Evolutionary conservation across 1,140 invertebrate genomes (phyloP).

Genomic region (Conus betulinus): DNA sequence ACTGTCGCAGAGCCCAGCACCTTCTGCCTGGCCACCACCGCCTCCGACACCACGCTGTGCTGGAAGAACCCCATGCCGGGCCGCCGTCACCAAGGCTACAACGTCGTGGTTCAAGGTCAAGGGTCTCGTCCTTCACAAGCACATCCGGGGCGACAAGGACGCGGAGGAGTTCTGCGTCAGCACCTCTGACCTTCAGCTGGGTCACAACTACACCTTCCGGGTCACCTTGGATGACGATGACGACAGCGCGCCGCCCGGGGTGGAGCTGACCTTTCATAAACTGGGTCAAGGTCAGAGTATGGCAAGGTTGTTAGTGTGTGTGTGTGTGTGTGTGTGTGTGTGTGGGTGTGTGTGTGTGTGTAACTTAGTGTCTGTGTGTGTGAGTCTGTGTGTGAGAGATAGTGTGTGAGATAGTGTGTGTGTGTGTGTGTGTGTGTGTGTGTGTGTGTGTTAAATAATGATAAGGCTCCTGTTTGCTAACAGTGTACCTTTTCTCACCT

Average conservation of each 20-base stretch:
- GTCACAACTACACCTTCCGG: constrained; percentile 25
- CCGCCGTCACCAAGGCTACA: constrained; percentile 23
- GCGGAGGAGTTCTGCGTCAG: constrained; percentile 23
- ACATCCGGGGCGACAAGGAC: constrained; percentile 1
- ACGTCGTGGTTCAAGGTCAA: constrained; percentile 25
- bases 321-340: background rate
- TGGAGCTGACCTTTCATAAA: constrained; percentile 24
- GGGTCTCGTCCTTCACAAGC: constrained; percentile 8
- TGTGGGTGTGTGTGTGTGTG: background rate
- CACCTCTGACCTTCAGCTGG: background rate
- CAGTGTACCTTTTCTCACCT: too few species aligned
- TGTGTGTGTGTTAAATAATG: background rate
- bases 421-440: background rate
- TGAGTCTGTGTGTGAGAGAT: background rate
- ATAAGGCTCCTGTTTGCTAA: too few species aligned
- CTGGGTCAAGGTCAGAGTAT: constrained; percentile 21
- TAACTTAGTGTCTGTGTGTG: background rate
- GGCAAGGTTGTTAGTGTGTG: background rate
- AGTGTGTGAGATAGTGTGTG: background rate
- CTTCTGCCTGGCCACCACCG: constrained; percentile 42
- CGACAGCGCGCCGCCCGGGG: background rate
- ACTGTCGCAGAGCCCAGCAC: constrained; percentile 37
- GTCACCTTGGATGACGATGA: constrained; percentile 3
- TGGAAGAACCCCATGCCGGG: constrained; percentile 50
- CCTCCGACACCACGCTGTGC: constrained; percentile 37